Evolutionary conservation across 2,113 vertebrate species (phyloP), one percentile per base, ranked within the genome.

Genomic region (Mormoops blainvillei): DNA sequence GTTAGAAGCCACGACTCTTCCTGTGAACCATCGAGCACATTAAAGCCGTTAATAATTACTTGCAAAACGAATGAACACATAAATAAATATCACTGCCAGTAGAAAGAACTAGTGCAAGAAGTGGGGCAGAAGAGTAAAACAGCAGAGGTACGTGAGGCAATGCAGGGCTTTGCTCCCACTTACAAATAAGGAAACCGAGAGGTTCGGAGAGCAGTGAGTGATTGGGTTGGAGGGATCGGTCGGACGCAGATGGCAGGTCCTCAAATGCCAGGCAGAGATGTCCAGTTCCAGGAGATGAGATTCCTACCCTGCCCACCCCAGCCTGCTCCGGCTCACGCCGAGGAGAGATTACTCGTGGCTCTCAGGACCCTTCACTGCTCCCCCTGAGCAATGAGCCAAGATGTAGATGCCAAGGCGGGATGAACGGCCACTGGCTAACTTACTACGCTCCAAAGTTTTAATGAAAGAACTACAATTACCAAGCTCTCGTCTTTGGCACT

Each of bases 401-500:
- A 12, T 16, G 48, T 7, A 87, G 19, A 84, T 0, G 54, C 91
- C 78, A 81, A n/a, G 41, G 58, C 0, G 2, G 95, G 77, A 89
- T 77, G 56, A 92, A 41, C 54, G 70, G 71, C 56, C 3, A 1
- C 38, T 87, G 81, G 73, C 36, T 82, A 91, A 77, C 81, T 97
- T 95, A 92, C 7, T 26, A 36, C 1, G 22, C 86, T 95, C 80
- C 36, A 2, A 95, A 97, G 86, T 98, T 98, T 98, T 97, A 80
- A 26, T 89, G 95, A 61, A 98, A 96, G 74, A 24, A 84, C 93
- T 95, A 92, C 94, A 97, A 94, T 98, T 98, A 97, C 91, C 77
- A 89, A 94, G 89, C 94, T 98, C 97, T 97, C 91, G 96, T 91
- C 83, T 93, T 78, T 98, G 97, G 93, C 98, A 96, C 96, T 96